phyloP scores from a whole-genome alignment of 2,113 vertebrate genomes.

The Paradoxurus hermaphroditus region DNA sequence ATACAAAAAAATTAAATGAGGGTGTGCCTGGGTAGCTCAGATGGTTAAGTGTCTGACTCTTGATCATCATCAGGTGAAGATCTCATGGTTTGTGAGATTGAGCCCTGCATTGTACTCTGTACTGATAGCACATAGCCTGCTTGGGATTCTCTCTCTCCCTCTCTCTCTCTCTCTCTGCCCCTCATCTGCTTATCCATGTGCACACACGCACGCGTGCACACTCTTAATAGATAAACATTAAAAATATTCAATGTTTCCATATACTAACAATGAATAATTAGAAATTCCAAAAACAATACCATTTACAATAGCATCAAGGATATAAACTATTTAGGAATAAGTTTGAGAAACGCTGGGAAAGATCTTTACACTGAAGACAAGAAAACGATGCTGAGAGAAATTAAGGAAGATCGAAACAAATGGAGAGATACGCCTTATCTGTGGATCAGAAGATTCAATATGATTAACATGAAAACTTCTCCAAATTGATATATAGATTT shows the following conservation, averaged over 20 bases:
- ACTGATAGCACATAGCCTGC: too few species aligned
- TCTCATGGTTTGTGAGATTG: too few species aligned
- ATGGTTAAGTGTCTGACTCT: too few species aligned
- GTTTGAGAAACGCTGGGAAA: not conserved
- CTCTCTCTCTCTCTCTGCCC: too few species aligned
- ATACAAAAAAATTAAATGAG: not conserved
- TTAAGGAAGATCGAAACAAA: not conserved
- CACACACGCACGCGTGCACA: too few species aligned
- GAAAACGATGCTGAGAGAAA: not conserved
- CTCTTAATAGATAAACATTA: not conserved
- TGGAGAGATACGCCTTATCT: not conserved
- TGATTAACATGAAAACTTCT: not conserved
- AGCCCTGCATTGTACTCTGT: too few species aligned
- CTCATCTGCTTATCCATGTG: too few species aligned
- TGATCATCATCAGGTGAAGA: too few species aligned
- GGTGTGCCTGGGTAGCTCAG: too few species aligned
- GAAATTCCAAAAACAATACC: not conserved
- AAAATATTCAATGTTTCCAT: not conserved
- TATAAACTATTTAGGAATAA: not conserved
- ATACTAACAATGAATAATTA: not conserved
- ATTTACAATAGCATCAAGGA: not conserved
- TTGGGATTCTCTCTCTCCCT: too few species aligned
- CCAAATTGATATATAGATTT: not conserved
- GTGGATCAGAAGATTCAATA: not conserved
- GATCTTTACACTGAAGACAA: not conserved